phyloP scores from a whole-genome alignment of 2,113 vertebrate species.

The Falco punctatus region DNA sequence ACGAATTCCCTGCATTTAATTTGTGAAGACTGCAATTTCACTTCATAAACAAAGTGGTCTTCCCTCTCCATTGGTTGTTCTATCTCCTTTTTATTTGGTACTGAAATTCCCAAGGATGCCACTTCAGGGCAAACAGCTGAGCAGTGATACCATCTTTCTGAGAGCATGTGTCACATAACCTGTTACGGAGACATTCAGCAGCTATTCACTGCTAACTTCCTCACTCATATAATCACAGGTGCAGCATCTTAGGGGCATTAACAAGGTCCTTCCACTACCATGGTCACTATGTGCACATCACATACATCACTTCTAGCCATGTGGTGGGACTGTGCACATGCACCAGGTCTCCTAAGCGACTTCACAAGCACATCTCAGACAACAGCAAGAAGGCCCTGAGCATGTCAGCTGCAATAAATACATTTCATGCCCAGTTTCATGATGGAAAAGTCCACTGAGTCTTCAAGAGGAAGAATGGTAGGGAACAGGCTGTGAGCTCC shows the following conservation, averaged over 20 bases:
- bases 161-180: neutral
- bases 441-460: neutral
- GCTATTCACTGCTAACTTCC: neutral
- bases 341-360: neutral
- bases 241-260: neutral
- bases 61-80: neutral
- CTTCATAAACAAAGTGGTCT: neutral
- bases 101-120: neutral
- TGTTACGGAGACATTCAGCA: neutral
- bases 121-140: neutral
- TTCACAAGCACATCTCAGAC: neutral
- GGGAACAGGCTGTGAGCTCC: neutral
- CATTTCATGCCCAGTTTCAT: neutral
- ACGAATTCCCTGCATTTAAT: neutral
- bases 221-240: neutral
- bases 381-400: neutral
- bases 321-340: fast-evolving
- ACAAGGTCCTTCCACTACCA: neutral
- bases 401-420: neutral
- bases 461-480: neutral
- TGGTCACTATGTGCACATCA: neutral
- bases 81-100: neutral
- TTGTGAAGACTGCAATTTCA: neutral
- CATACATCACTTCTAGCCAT: neutral
- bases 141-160: constrained; percentile 48